These are phyloP conservation scores for Sycophila texana DNA, from an alignment of 2,888 invertebrate genomes.

Conservation along the genomic window DNA sequence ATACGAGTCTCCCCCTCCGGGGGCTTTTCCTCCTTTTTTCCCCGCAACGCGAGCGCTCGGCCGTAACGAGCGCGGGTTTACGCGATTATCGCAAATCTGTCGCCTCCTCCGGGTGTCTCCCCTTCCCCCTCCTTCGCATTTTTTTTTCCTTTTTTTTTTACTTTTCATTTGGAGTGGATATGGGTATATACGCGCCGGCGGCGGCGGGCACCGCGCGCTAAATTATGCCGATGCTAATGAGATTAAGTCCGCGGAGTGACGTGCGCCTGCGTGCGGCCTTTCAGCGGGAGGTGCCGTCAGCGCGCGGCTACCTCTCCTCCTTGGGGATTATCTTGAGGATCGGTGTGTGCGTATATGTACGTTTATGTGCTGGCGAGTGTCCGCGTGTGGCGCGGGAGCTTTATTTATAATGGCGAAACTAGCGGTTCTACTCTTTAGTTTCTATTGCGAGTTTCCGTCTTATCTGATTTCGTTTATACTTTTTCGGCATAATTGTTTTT, in stretches of 20 bases:
- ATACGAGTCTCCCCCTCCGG: slow-evolving; percentile 39
- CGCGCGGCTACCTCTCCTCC: no score
- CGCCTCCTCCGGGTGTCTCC: slow-evolving; percentile 14
- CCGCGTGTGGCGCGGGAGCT: not conserved
- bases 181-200: no score
- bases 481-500: no score
- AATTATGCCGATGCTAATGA: slow-evolving; percentile 30
- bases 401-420: no score
- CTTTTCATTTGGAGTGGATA: no score
- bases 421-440: no score
- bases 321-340: no score
- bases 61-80: slow-evolving; percentile 46
- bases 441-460: no score
- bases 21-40: slow-evolving; percentile 18
- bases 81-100: slow-evolving; percentile 51
- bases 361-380: not conserved
- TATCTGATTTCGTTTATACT: no score
- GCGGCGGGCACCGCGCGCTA: no score
- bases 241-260: slow-evolving; percentile 2
- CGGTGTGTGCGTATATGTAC: no score
- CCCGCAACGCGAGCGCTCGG: slow-evolving; percentile 28
- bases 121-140: not conserved
- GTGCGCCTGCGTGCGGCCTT: not conserved
- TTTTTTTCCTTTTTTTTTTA: not conserved
- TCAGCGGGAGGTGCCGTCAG: not conserved